Conservation (phyloP, 2,797 vertebrate genomes). For the Eulemur rubriventer region DNA sequence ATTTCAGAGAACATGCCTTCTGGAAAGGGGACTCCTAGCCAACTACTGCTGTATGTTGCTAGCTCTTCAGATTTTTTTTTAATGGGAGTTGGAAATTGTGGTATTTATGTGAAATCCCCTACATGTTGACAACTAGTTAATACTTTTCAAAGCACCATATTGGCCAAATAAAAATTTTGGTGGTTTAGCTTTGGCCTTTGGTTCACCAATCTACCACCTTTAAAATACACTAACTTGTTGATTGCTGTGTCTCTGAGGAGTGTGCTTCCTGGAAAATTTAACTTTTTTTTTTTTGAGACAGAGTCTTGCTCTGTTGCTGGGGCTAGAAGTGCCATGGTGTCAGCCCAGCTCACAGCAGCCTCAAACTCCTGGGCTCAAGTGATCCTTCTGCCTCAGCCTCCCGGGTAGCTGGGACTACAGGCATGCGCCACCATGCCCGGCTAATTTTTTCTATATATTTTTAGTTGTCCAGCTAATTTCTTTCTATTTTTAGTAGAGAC, state of each 20-base stretch:
- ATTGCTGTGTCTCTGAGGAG: not conserved
- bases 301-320: too few species aligned
- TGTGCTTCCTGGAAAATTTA: not conserved
- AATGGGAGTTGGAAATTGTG: not conserved
- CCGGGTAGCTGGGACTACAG: too few species aligned
- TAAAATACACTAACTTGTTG: not conserved
- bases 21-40: too few species aligned
- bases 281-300: not conserved
- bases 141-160: not conserved
- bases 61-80: not conserved
- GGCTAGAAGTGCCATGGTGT: too few species aligned
- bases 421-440: too few species aligned
- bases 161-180: not conserved
- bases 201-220: not conserved
- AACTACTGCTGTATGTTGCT: accelerated
- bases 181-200: not conserved
- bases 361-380: too few species aligned
- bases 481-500: too few species aligned
- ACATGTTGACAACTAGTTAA: not conserved
- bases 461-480: too few species aligned
- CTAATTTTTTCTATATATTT: too few species aligned
- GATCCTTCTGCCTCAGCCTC: too few species aligned
- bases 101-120: not conserved
- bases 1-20: not conserved
- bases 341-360: too few species aligned